Evolutionary conservation across 2,113 vertebrate species (phyloP), one percentile per base, ranked within the genome.

Genomic region (Gymnogyps californianus): DNA sequence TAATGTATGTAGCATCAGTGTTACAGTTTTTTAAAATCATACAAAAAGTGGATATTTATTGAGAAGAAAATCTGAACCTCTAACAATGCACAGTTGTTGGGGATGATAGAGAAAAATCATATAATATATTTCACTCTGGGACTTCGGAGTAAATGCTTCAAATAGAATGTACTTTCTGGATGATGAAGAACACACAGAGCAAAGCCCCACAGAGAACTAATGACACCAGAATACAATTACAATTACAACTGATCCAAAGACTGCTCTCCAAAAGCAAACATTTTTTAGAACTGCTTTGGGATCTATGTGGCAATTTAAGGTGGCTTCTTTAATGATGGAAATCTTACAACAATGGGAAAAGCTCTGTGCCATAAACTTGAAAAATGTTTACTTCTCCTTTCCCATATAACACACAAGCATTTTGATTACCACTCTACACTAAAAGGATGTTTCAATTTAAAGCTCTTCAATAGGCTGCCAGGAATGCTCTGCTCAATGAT

Each of bases 391-490:
- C 77, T 83, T 94, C 65, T 85, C 52, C 62, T 93, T 88, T 85
- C 51, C 57, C 62, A n/a, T 74, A 42, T 42, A 87, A 74, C 91
- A 94, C 82, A 87, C 59, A 70, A 90, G 67, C 85, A 85, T 92
- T 95, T 87, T 96, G 93, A 95, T 94, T 92, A 94, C 90, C 47
- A 83, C 71, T 93, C 84, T 89, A 47, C 70, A 36, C 86, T 87
- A 78, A 83, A 96, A 91, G 69, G 85, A 90, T 80, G 66, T 91
- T 97, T 92, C 95, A 91, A 88, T 96, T 96, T 97, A 87, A 84
- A 83, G 87, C 78, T 90, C 78, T 93, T 94, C 93, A 91, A 40
- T 49, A 75, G 72, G 54, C 74, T 97, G 82, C 86, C 93, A 96
- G 75, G 44, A 95, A 89, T 10, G 61, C 26, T 72, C 51, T 91